Evolutionary conservation across 2,797 vertebrate species (phyloP).

Genomic region (Eulemur albifrons): DNA sequence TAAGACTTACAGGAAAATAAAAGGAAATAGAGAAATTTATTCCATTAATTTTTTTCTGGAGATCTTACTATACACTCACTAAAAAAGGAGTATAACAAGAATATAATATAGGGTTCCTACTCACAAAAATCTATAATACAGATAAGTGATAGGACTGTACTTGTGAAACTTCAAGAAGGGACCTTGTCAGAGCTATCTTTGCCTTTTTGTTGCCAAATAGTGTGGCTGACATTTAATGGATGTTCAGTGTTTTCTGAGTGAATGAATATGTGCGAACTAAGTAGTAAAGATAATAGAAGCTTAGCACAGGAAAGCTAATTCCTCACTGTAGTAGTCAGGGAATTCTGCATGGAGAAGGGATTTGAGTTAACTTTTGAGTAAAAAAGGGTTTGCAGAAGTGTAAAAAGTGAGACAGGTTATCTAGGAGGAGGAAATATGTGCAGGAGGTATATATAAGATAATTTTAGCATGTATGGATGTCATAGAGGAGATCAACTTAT

Average conservation of each 20-base stretch:
- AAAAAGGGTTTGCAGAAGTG: not conserved
- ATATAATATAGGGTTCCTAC: not conserved
- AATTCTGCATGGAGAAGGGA: not conserved
- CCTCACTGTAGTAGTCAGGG: not conserved
- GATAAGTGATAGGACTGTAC: not conserved
- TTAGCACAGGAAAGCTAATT: not conserved
- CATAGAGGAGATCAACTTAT: not conserved
- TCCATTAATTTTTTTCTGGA: not conserved
- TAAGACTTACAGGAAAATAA: not conserved
- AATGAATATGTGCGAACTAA: not conserved
- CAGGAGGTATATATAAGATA: not conserved
- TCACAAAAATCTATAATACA: not conserved
- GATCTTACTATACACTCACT: not conserved
- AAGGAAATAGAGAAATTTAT: not conserved
- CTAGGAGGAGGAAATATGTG: not conserved
- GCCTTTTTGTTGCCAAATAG: not conserved
- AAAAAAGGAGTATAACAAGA: not conserved
- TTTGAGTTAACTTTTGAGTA: not conserved
- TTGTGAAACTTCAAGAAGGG: not conserved
- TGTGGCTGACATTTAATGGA: not conserved
- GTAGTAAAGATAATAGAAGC: not conserved
- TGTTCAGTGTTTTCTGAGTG: not conserved
- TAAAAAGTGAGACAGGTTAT: not conserved
- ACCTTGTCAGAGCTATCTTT: not conserved
- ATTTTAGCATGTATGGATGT: not conserved